Conservation (phyloP, 2,113 vertebrate genomes). For the Onychostoma macrolepis region DNA sequence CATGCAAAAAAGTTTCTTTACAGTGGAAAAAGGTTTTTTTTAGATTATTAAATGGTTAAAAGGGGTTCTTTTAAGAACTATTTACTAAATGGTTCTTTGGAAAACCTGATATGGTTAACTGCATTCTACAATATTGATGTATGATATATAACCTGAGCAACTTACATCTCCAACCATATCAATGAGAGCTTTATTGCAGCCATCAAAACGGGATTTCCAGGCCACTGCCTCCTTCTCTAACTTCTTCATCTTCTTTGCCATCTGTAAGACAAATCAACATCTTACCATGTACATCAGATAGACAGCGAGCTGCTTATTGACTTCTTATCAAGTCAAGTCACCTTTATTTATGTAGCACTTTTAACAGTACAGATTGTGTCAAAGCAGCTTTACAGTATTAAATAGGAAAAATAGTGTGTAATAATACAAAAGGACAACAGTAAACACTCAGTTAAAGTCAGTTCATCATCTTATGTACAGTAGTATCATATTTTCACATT, state of each 20-base stretch:
- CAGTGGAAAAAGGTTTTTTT: no score
- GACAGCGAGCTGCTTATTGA: neutral
- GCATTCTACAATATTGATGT: neutral
- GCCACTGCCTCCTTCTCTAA: constrained; percentile 93
- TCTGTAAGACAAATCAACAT: constrained; percentile 74
- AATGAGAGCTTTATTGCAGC: constrained; percentile 91
- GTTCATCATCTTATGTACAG: neutral
- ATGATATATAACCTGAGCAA: constrained; percentile 6
- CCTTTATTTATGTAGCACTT: no score
- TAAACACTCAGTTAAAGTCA: no score
- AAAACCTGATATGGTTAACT: neutral
- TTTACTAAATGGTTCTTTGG: neutral
- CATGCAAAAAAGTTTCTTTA: neutral
- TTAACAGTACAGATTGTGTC: no score
- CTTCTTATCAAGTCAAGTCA: no score
- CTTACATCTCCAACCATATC: constrained; percentile 97
- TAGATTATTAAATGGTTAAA: neutral
- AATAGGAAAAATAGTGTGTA: no score
- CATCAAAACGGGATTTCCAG: constrained; percentile 95
- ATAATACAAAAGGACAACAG: no score
- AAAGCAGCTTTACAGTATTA: no score
- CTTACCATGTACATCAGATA: neutral
- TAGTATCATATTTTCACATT: neutral
- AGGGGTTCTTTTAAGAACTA: neutral
- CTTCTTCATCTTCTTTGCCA: constrained; percentile 97